Evolutionary conservation across 2,888 invertebrate species (phyloP), one percentile per base, ranked within the genome.

Genomic region (Drosophila lutescens): DNA sequence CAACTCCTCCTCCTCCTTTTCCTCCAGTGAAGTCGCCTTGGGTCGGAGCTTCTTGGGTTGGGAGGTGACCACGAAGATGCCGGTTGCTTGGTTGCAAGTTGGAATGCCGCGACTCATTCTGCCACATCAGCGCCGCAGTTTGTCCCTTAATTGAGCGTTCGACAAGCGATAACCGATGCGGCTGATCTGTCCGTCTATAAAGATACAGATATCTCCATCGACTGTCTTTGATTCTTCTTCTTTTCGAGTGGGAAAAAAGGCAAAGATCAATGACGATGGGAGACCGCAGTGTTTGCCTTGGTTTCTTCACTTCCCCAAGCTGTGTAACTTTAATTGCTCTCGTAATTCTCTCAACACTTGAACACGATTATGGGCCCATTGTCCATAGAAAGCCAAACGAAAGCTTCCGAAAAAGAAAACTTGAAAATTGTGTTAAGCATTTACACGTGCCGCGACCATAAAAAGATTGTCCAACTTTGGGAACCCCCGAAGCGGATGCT

Each of bases 401-500:
- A 85, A 78, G 78, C 85, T 63, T 50, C 57, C 53, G 55, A 55
- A 65, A 53, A 38, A 67, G 68, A 54, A 63, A 60, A 55, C 62
- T 53, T 47, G 54, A 69, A 85, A 85, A 86, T 76, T 76, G 83
- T 85, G 85, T 85, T 85, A 85, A 85, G 85, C 80, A 87, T 85
- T 85, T 87, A 85, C 85, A 85, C 85, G 85, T 80, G 85, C 88
- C 79, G 74, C 74, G 54, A 49, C 76, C 81, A 77, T 76, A 78
- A 78, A 78, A 82, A 69, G 73, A 67, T 61, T 2, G 34, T 13
- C 10, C n/a, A 46, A 23, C 17, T 12, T 30, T 51, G 65, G 20
- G 50, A 23, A 46, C 43, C 41, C 47, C 44, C 13, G 34, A 49
- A 41, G 53, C 43, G 32, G 46, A 71, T 71, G 70, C 55, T 55